Evolutionary conservation across 2,888 invertebrate species (phyloP).

Genomic region (Cerceris ruficornis): DNA sequence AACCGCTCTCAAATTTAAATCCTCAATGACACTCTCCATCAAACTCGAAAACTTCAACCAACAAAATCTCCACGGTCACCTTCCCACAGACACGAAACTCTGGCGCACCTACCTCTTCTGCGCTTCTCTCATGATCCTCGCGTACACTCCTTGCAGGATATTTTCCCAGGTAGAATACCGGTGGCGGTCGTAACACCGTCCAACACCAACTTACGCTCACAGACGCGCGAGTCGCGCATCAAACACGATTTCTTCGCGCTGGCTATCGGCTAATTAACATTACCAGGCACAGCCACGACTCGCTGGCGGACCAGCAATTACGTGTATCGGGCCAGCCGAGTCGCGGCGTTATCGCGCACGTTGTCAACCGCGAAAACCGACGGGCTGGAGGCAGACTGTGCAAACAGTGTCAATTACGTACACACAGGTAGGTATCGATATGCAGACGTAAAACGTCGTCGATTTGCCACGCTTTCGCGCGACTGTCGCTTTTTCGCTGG

Average conservation of each 20-base stretch:
- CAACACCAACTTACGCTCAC: constrained; percentile 15
- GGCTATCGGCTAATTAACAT: constrained; percentile 74
- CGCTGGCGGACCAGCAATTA: constrained; percentile 51
- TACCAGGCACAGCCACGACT: constrained; percentile 50
- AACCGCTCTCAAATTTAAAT: no score
- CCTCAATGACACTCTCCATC: no score
- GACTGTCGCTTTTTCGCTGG: constrained; percentile 16
- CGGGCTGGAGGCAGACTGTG: constrained; percentile 70
- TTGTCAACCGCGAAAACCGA: constrained; percentile 64
- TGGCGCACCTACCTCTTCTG: no score
- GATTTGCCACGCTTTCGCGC: constrained; percentile 37
- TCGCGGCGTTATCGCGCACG: constrained; percentile 53
- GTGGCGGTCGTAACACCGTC: constrained; percentile 25
- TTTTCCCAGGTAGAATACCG: constrained; percentile 23
- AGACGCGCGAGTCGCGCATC: constrained; percentile 5
- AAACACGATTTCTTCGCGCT: constrained; percentile 38
- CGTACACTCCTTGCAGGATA: no score
- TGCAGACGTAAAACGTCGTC: constrained; percentile 46
- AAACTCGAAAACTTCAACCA: no score
- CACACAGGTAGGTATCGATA: constrained; percentile 75
- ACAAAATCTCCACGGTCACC: no score
- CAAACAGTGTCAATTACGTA: constrained; percentile 79
- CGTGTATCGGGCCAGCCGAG: constrained; percentile 30
- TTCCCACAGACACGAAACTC: no score
- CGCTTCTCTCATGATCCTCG: no score